phyloP scores from a whole-genome alignment of 2,113 vertebrate species.

The Dasyprocta punctata region DNA sequence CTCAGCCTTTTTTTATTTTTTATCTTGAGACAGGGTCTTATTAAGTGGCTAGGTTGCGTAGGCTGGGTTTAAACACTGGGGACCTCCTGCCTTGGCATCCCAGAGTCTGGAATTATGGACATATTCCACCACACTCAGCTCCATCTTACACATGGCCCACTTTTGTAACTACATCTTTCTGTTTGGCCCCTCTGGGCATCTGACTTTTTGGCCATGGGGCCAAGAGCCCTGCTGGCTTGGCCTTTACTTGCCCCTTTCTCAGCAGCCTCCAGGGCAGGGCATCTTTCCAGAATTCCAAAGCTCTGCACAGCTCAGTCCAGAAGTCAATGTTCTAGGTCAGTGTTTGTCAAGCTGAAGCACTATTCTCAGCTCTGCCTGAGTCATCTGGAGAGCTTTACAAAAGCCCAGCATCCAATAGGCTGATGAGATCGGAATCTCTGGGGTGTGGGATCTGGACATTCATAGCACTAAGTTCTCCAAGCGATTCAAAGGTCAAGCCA shows the following conservation, averaged over 20 bases:
- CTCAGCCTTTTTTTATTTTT: not conserved
- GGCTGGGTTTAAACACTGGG: not conserved
- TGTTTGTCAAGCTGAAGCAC: not conserved
- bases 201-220: not conserved
- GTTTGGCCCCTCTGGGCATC: not conserved
- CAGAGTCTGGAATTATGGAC: not conserved
- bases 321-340: not conserved
- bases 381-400: not conserved
- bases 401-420: not conserved
- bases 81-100: not conserved
- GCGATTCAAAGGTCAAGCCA: not conserved
- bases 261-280: not conserved
- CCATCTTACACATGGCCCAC: not conserved
- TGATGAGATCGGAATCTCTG: not conserved
- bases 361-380: not conserved
- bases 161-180: not conserved
- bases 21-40: not conserved
- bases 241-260: not conserved
- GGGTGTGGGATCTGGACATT: not conserved
- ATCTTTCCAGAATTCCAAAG: not conserved
- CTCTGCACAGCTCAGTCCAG: not conserved
- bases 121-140: not conserved
- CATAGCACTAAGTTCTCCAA: not conserved
- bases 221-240: not conserved
- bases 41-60: not conserved